Conservation (phyloP, 2,797 vertebrate genomes). For the Synanceia verrucosa region DNA sequence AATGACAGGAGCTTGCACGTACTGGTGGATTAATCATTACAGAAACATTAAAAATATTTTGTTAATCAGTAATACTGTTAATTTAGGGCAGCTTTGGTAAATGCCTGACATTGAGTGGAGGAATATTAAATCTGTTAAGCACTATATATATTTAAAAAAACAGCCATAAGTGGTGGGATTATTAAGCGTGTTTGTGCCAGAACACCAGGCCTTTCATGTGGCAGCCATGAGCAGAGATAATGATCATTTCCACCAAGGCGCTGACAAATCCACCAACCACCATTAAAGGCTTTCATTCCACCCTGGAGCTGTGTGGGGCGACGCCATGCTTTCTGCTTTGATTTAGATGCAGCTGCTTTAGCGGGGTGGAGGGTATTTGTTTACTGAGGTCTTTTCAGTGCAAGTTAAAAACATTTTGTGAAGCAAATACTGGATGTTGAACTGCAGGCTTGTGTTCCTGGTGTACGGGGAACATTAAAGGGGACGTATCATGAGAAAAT, state of each 20-base stretch:
- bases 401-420: conserved; percentile 23
- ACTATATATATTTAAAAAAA: conserved; percentile 58
- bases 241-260: conserved; percentile 58
- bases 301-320: conserved; percentile 43
- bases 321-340: conserved; percentile 38
- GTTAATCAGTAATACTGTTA: too few species aligned
- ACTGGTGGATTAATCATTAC: too few species aligned
- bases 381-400: conserved; percentile 18
- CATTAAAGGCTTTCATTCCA: conserved; percentile 48
- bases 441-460: neutral
- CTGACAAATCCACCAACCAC: conserved; percentile 53
- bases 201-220: conserved; percentile 57
- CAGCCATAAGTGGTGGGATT: conserved; percentile 66
- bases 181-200: conserved; percentile 57
- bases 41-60: too few species aligned
- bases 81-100: too few species aligned
- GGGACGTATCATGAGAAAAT: too few species aligned
- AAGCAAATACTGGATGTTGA: conserved; percentile 10
- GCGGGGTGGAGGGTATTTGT: conserved; percentile 11
- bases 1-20: too few species aligned
- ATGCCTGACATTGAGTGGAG: too few species aligned
- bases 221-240: conserved; percentile 59
- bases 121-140: too few species aligned
- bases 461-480: neutral
- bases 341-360: conserved; percentile 39